Evolutionary conservation across 2,113 vertebrate genomes (phyloP).

Genomic region (Spea multiplicata): DNA sequence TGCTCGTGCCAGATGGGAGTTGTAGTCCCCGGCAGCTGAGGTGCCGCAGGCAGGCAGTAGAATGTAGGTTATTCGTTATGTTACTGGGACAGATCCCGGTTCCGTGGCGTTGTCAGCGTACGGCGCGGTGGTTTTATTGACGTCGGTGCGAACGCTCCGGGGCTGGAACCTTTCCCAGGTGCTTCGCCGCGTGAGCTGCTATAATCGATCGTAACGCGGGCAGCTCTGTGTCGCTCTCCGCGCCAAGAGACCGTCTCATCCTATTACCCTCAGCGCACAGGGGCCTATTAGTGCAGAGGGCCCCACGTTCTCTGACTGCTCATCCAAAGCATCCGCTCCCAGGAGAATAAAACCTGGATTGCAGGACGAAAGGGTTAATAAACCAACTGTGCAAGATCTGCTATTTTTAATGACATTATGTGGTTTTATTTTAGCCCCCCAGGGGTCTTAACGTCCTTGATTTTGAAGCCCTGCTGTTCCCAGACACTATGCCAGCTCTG

Average conservation of each 20-base stretch:
- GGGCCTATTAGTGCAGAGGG: background rate
- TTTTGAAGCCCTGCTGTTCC: too few relatives aligned
- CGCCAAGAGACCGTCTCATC: background rate
- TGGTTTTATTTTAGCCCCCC: background rate
- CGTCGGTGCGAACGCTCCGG: background rate
- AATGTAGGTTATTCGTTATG: too few relatives aligned
- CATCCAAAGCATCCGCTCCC: background rate
- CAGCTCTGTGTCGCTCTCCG: background rate
- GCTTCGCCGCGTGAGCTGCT: background rate
- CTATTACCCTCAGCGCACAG: background rate
- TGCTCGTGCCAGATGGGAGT: too few relatives aligned
- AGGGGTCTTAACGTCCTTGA: too few relatives aligned
- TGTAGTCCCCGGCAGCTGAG: too few relatives aligned
- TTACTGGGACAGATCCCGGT: background rate
- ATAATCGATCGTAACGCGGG: background rate
- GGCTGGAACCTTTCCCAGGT: constrained; percentile 47
- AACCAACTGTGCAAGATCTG: background rate
- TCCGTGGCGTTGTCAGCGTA: constrained; percentile 8
- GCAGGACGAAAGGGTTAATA: background rate
- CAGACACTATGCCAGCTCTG: too few relatives aligned
- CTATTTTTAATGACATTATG: background rate
- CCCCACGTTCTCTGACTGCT: too few relatives aligned
- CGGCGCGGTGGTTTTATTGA: background rate
- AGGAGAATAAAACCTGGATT: background rate
- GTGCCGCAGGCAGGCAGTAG: too few relatives aligned